Evolutionary conservation across 2,888 invertebrate genomes (phyloP).

Genomic region (Agrotis puta): DNA sequence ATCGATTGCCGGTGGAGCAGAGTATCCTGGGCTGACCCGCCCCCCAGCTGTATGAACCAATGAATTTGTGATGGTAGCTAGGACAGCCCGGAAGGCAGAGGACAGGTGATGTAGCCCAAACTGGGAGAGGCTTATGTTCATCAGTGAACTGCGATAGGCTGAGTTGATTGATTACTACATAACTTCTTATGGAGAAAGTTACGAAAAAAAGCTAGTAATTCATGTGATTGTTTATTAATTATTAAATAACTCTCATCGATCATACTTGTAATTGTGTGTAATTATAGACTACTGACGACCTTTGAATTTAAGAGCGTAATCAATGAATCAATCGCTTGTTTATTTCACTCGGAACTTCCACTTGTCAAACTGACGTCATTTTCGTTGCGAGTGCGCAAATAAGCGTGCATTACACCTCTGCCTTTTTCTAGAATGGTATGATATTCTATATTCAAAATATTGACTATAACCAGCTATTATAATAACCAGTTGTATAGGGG

Average conservation of each 20-base stretch:
- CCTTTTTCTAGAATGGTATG: neutral
- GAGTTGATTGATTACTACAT: too few relatives aligned
- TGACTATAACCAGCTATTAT: neutral
- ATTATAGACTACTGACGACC: conserved; percentile 11
- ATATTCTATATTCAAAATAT: neutral
- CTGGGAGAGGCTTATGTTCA: too few relatives aligned
- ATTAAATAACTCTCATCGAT: neutral
- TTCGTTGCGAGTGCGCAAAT: conserved; percentile 10
- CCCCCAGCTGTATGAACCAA: too few relatives aligned
- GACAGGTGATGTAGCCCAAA: too few relatives aligned
- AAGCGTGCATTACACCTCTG: neutral
- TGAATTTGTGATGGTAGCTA: too few relatives aligned
- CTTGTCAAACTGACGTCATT: conserved; percentile 7
- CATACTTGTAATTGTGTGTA: conserved; percentile 20
- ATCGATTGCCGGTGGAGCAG: too few relatives aligned
- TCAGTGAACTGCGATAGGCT: too few relatives aligned
- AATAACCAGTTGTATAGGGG: neutral
- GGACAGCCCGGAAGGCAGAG: too few relatives aligned
- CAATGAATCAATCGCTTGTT: conserved; percentile 18
- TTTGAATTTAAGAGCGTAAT: conserved; percentile 36
- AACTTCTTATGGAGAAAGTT: too few relatives aligned
- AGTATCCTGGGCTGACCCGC: too few relatives aligned
- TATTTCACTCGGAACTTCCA: conserved; percentile 4
- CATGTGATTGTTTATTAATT: conserved; percentile 3
- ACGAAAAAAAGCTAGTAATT: neutral